A percentile compares a stretch with the other conserved stretches of the same genome.
These are phyloP conservation scores for Strix aluco DNA, from an alignment of 2,113 vertebrate species.

Conservation along the genomic window DNA sequence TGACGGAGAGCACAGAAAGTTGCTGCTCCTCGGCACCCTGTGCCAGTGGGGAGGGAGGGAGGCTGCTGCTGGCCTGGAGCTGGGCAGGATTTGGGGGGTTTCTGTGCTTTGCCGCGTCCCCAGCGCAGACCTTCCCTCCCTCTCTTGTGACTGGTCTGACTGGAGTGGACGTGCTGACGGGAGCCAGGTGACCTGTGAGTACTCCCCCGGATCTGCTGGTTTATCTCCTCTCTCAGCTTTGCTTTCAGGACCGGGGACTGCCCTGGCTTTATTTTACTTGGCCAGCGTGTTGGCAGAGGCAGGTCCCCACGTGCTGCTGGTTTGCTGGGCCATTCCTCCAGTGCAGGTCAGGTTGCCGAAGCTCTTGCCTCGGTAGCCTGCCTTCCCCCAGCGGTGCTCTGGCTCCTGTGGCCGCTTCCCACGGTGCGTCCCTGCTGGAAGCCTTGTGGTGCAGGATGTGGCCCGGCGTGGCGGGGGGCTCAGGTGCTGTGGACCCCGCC, in stretches of 20 bases:
- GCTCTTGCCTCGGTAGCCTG: neutral
- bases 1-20: neutral
- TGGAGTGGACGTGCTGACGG: neutral
- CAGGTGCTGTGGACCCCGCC: fast-evolving
- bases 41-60: neutral
- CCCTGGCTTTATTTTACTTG: fast-evolving
- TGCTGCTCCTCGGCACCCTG: neutral
- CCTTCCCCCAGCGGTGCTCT: neutral
- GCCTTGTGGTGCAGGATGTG: too few species aligned
- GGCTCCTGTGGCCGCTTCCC: neutral
- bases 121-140: neutral
- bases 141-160: neutral
- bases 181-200: neutral
- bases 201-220: neutral
- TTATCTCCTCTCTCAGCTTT: neutral
- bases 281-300: fast-evolving
- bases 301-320: fast-evolving
- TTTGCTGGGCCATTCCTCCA: fast-evolving
- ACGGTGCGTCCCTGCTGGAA: too few species aligned
- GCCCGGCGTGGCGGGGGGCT: fast-evolving
- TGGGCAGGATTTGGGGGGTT: neutral
- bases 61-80: neutral
- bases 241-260: neutral
- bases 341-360: fast-evolving
- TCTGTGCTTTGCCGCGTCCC: neutral